Evolutionary conservation across 2,888 invertebrate species (phyloP), one percentile per base, ranked within the genome.

Genomic region (Pardosa pseudoannulata): DNA sequence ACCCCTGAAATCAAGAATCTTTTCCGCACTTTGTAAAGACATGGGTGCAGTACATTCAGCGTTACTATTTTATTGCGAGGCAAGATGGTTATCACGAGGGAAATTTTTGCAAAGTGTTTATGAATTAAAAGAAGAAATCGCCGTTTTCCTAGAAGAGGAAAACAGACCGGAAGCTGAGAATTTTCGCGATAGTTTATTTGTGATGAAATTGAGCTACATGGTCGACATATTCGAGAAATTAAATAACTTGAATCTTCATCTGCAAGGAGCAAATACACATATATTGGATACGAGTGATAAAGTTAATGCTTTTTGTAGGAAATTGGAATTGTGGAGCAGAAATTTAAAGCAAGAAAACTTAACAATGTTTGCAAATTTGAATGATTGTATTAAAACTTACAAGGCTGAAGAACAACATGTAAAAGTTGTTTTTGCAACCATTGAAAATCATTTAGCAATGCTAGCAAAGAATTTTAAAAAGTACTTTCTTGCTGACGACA

Each of bases 311-410:
- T 79, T 79, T 79, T 62, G 78, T 79, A 70, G 70, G 70, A 70
- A 79, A 79, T 65, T 75, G 64, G 75, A 75, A 75, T 75, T 75
- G 75, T 75, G 75, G 75, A 75, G 75, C 75, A 75, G 75, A 75
- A 75, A 75, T 75, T 75, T 75, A 75, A 75, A 75, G 41, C 75
- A 67, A 75, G 67, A 67, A 67, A 75, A 28, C 41, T 46, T 76
- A 76, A 76, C 41, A 76, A 67, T 65, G 67, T 76, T 76, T 76
- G 76, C 50, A 76, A 76, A 50, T 64, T 46, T 70, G 68, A 39
- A 70, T 70, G 68, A 70, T 71, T 62, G 27, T 62, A 27, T 13
- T 62, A 62, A 62, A 62, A 62, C 62, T 62, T 23, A 62, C 62
- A 62, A 62, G 62, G 62, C 62, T 62, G 19, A 62, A 62, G 23